Evolutionary conservation across 64 coral and sea anemone species (phyloP).

Genomic region (Astreopora myriophthalma): DNA sequence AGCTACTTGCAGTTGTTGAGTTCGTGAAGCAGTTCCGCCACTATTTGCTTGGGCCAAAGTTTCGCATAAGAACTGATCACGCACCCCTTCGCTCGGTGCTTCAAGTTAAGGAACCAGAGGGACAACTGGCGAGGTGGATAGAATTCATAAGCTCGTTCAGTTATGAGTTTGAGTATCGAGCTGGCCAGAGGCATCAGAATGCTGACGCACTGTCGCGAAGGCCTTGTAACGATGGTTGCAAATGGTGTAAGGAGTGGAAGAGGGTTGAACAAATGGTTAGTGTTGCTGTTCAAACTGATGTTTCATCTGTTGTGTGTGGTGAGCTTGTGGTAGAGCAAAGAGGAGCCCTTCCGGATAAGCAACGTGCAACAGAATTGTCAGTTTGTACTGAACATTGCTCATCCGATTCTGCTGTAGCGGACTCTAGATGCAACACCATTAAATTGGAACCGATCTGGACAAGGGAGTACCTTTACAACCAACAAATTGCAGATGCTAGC

Average conservation of each 20-base stretch:
- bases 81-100: not conserved
- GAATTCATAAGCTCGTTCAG: not conserved
- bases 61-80: not conserved
- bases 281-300: not conserved
- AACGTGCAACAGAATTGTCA: not conserved
- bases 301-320: not conserved
- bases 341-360: not conserved
- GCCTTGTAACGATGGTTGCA: not conserved
- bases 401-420: no score
- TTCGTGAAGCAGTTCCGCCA: not conserved
- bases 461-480: conserved; percentile 5
- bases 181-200: not conserved
- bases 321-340: not conserved
- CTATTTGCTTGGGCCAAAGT: not conserved
- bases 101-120: conserved; percentile 11
- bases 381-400: not conserved
- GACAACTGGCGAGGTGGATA: conserved; percentile 5
- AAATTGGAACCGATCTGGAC: conserved; percentile 1
- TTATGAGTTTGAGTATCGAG: not conserved
- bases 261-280: not conserved
- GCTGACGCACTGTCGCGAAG: conserved; percentile 27
- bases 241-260: conserved; percentile 1
- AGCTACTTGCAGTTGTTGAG: conserved; percentile 8
- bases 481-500: no score
- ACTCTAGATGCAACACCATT: conserved; percentile 17